Conservation (phyloP, 2,113 vertebrate genomes). For the Oplegnathus fasciatus region DNA sequence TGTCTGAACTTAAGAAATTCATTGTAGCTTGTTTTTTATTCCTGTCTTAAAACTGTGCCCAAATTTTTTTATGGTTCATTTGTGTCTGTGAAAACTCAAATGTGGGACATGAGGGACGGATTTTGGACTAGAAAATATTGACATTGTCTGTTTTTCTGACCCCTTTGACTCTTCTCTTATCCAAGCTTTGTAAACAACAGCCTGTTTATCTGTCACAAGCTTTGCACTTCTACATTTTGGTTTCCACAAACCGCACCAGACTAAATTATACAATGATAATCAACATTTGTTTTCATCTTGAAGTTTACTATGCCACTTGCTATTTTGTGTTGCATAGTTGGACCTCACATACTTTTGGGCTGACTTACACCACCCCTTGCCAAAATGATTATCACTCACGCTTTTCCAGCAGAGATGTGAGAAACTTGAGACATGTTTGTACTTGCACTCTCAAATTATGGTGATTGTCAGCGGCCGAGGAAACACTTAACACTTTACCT, state of each 20-base stretch:
- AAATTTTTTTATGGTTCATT: not conserved
- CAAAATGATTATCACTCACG: constrained; percentile 51
- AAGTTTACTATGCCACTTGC: not conserved
- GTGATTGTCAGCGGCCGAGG: constrained; percentile 25
- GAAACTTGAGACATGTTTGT: constrained; percentile 51
- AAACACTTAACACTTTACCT: constrained; percentile 1
- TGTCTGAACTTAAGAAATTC: not conserved
- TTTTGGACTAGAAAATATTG: constrained; percentile 70
- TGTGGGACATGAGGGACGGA: constrained; percentile 35
- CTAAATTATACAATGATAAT: not conserved
- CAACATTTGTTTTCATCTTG: constrained; percentile 10
- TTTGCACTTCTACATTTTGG: not conserved
- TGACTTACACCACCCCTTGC: constrained; percentile 33
- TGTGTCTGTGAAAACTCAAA: not conserved
- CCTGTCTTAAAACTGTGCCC: not conserved
- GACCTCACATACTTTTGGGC: constrained; percentile 43
- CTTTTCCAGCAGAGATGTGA: constrained; percentile 37
- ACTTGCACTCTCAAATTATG: constrained; percentile 57
- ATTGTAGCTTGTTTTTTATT: not conserved
- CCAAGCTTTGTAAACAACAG: constrained; percentile 26
- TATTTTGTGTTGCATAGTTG: constrained; percentile 8
- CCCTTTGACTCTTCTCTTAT: not conserved
- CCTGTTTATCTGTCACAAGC: constrained; percentile 9
- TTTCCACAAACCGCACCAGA: not conserved
- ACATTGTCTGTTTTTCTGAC: constrained; percentile 22